Percentiles rank a stretch among this genome's conserved stretches.
These are phyloP conservation scores for Parnassius apollo DNA, from an alignment of 2,888 invertebrate species.

Conservation along the genomic window DNA sequence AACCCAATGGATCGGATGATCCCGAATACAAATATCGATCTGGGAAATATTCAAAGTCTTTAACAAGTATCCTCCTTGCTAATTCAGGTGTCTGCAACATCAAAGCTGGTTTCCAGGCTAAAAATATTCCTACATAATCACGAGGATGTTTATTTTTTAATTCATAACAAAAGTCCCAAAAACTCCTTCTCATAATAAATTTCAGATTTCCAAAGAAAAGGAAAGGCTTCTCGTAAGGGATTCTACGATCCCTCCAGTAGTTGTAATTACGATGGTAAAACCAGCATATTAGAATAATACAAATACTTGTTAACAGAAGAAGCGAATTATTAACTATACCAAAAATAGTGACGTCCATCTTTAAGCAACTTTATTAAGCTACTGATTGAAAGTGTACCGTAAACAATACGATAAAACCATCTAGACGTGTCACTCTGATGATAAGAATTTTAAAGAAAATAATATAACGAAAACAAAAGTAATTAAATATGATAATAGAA, in stretches of 20 bases:
- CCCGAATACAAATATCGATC: slow-evolving; percentile 50
- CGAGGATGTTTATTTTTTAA: slow-evolving; percentile 42
- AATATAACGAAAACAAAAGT: too few relatives aligned
- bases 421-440: too few relatives aligned
- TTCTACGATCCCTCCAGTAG: slow-evolving; percentile 58
- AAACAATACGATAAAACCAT: too few relatives aligned
- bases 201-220: slow-evolving; percentile 53
- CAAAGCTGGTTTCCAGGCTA: slow-evolving; percentile 54
- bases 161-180: slow-evolving; percentile 49
- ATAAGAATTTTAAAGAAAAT: too few relatives aligned
- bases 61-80: slow-evolving; percentile 50
- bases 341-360: slow-evolving; percentile 22
- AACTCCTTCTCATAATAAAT: slow-evolving; percentile 56
- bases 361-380: background rate
- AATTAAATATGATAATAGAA: too few relatives aligned
- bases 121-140: slow-evolving; percentile 56
- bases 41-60: slow-evolving; percentile 54
- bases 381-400: slow-evolving; percentile 1
- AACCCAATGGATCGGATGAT: slow-evolving; percentile 54
- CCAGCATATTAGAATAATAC: slow-evolving; percentile 41
- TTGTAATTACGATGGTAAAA: slow-evolving; percentile 47
- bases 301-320: slow-evolving; percentile 33
- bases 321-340: slow-evolving; percentile 13
- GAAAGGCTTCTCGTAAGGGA: slow-evolving; percentile 52
- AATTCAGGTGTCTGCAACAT: slow-evolving; percentile 57